Conservation (phyloP, 35 echinoderm and acorn worm genomes). For the Heliocidaris erythrogramma region DNA sequence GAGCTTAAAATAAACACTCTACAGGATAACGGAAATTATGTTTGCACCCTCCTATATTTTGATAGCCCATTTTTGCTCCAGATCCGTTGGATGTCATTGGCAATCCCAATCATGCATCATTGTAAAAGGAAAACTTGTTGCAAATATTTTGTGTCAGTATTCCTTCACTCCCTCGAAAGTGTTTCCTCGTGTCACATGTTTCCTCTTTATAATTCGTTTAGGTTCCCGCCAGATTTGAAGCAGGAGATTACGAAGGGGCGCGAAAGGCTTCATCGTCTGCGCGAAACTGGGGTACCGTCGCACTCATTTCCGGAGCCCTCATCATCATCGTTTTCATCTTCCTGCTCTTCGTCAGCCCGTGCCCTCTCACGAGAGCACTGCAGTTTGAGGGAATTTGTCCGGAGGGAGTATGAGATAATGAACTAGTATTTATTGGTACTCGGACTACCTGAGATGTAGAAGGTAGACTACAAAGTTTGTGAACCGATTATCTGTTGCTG, state of each 20-base stretch:
- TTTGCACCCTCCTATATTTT: no score
- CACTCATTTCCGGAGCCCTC: background rate
- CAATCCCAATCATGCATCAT: no score
- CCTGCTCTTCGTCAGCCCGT: constrained; percentile 29
- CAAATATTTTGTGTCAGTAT: no score
- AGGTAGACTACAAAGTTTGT: no score
- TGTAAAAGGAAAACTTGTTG: no score
- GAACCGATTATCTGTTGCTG: no score
- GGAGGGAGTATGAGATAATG: background rate
- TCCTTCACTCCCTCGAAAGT: no score
- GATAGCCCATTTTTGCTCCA: no score
- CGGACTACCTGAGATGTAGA: background rate
- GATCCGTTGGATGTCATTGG: no score
- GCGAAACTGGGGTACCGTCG: constrained; percentile 10
- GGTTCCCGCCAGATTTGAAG: constrained; percentile 22
- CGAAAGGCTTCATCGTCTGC: constrained; percentile 15
- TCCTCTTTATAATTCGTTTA: constrained; percentile 5
- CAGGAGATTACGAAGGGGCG: background rate
- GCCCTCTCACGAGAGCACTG: background rate
- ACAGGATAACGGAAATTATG: no score
- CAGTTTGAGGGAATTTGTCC: background rate
- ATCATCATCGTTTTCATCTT: constrained; percentile 35
- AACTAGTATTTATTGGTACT: background rate
- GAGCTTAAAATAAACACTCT: no score
- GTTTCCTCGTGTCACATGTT: background rate